Evolutionary conservation across 2,888 invertebrate species (phyloP).

Genomic region (Limnephilus marmoratus): DNA sequence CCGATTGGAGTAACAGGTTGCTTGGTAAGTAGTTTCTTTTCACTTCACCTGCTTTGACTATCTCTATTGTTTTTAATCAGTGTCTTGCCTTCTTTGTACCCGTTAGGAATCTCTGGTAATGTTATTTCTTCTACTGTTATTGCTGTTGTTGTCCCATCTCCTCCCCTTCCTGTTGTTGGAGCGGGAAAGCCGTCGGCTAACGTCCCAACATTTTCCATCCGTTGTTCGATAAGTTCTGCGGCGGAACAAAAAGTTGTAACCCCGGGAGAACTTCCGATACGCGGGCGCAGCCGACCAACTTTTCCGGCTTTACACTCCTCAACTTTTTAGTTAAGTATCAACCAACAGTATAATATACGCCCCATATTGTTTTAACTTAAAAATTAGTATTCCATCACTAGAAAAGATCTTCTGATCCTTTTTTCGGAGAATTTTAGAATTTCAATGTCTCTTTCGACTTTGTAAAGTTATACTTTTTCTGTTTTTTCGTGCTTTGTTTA

Average conservation of each 20-base stretch:
- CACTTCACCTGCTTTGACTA: neutral
- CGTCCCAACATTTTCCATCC: constrained; percentile 1
- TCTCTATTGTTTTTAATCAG: neutral
- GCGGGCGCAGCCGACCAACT: constrained; percentile 12
- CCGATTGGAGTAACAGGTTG: neutral
- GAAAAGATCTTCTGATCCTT: neutral
- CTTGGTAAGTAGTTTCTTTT: neutral
- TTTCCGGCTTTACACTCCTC: constrained; percentile 16
- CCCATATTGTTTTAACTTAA: neutral
- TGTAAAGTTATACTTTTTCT: neutral
- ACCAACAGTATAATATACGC: neutral
- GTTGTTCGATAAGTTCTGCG: constrained; percentile 9
- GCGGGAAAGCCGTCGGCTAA: neutral
- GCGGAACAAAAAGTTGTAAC: constrained; percentile 14
- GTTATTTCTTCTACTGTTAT: neutral
- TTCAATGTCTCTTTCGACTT: neutral
- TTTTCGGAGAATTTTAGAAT: neutral
- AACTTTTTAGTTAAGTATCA: neutral
- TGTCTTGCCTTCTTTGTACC: neutral
- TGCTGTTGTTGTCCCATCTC: neutral
- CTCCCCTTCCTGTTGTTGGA: constrained; percentile 12
- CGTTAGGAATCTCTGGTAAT: neutral
- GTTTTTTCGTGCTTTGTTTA: neutral
- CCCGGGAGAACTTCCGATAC: constrained; percentile 7
- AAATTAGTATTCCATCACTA: neutral